These are phyloP conservation scores for Oceanites oceanicus DNA, from an alignment of 2,113 vertebrate genomes.

Conservation along the genomic window DNA sequence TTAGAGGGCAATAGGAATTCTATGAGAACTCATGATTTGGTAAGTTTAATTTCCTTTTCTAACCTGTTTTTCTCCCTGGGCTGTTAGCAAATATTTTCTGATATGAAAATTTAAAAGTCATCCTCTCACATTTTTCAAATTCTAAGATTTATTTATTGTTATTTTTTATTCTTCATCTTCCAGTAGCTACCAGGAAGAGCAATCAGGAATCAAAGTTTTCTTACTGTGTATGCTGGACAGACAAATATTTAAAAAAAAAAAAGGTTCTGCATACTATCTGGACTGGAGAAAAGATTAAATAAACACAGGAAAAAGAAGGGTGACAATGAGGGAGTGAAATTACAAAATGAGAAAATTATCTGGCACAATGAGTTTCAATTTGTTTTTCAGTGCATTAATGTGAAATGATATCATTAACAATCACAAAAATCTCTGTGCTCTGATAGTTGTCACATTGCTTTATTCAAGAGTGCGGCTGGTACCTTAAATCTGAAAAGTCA, in stretches of 20 bases:
- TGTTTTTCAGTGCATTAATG: background rate
- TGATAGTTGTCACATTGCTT: background rate
- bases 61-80: background rate
- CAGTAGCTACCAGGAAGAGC: background rate
- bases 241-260: background rate
- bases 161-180: background rate
- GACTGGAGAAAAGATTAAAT: background rate
- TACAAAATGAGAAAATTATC: conserved; percentile 7
- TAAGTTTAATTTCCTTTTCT: background rate
- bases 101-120: background rate
- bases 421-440: background rate
- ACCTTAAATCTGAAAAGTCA: background rate
- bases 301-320: background rate
- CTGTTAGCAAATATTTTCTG: background rate
- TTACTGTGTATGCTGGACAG: background rate
- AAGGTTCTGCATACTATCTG: background rate
- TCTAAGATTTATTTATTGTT: background rate
- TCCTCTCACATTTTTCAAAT: background rate
- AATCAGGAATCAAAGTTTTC: background rate
- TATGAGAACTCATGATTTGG: background rate
- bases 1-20: background rate
- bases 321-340: background rate
- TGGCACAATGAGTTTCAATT: conserved; percentile 11
- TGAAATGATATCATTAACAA: background rate
- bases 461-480: background rate